phyloP scores from a whole-genome alignment of 2,888 invertebrate genomes.

The Erebia aethiops region DNA sequence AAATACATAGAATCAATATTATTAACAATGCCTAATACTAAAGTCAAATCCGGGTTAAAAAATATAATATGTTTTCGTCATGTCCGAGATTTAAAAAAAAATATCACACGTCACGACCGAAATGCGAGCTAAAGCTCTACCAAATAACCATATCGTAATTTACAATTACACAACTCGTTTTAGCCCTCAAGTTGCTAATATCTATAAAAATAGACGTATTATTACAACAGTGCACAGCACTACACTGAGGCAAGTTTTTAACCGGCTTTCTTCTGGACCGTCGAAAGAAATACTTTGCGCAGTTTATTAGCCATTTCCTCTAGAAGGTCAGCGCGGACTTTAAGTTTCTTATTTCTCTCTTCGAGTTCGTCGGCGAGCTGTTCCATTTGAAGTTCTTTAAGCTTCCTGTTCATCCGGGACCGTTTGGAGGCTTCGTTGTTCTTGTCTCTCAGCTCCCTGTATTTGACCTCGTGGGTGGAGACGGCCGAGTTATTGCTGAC shows the following conservation, averaged over 20 bases:
- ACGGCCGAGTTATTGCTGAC: slow-evolving; percentile 69
- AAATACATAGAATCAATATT: slow-evolving; percentile 44
- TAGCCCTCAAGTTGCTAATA: slow-evolving; percentile 39
- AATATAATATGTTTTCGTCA: slow-evolving; percentile 26
- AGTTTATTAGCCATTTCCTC: slow-evolving; percentile 86
- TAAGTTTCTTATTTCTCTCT: slow-evolving; percentile 84
- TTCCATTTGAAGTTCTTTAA: slow-evolving; percentile 81
- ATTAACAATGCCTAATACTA: slow-evolving; percentile 33
- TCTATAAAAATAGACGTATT: slow-evolving; percentile 52
- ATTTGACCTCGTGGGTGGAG: slow-evolving; percentile 78
- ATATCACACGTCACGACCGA: slow-evolving; percentile 8
- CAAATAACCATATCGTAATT: not conserved
- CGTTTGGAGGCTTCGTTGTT: slow-evolving; percentile 91
- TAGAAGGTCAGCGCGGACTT: slow-evolving; percentile 85
- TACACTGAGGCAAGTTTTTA: slow-evolving; percentile 34
- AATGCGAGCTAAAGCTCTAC: not conserved
- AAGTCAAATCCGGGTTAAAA: slow-evolving; percentile 40
- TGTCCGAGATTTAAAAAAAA: slow-evolving; percentile 29
- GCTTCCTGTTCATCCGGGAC: slow-evolving; percentile 88
- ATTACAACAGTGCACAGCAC: slow-evolving; percentile 36
- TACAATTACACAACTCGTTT: slow-evolving; percentile 13
- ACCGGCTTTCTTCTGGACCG: slow-evolving; percentile 79
- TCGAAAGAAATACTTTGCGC: slow-evolving; percentile 85
- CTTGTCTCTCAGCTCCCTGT: slow-evolving; percentile 88
- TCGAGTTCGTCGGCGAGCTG: slow-evolving; percentile 81